phyloP scores from a whole-genome alignment of 2,888 invertebrate species.

The Pristionchus entomophagus region DNA sequence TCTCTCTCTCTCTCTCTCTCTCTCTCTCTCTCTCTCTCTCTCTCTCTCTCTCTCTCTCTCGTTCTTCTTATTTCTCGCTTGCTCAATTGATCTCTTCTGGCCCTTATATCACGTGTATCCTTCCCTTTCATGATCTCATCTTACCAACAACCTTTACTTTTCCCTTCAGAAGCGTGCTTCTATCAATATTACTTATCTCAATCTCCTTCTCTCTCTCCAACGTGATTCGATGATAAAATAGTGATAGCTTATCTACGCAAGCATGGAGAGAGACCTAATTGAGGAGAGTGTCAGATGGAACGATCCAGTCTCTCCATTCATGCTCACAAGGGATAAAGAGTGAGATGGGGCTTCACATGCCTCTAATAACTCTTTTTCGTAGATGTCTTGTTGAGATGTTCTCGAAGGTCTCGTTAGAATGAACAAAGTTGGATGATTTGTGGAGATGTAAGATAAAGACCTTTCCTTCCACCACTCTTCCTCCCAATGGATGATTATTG shows the following conservation, averaged over 20 bases:
- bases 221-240: slow-evolving; percentile 3
- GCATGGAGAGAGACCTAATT: not conserved
- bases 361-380: not conserved
- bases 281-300: not conserved
- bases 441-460: not conserved
- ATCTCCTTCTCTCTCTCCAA: not conserved
- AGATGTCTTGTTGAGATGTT: not conserved
- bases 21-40: not conserved
- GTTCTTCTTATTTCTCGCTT: not conserved
- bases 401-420: not conserved
- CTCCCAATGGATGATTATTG: not conserved
- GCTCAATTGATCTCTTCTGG: slow-evolving; percentile 4
- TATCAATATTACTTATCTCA: not conserved
- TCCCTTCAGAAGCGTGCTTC: not conserved
- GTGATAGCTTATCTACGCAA: slow-evolving; percentile 8
- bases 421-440: not conserved
- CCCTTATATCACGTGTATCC: not conserved
- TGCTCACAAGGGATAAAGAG: slow-evolving; percentile 28
- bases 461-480: not conserved
- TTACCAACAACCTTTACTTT: not conserved
- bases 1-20: too few relatives aligned
- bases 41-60: not conserved
- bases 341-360: not conserved
- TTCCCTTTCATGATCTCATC: slow-evolving; percentile 29
- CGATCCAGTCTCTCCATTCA: too few relatives aligned